Percentiles rank a stretch among this genome's conserved stretches.
Evolutionary conservation across 2,797 vertebrate species (phyloP).

Genomic region (Enteromius fasciolatus): DNA sequence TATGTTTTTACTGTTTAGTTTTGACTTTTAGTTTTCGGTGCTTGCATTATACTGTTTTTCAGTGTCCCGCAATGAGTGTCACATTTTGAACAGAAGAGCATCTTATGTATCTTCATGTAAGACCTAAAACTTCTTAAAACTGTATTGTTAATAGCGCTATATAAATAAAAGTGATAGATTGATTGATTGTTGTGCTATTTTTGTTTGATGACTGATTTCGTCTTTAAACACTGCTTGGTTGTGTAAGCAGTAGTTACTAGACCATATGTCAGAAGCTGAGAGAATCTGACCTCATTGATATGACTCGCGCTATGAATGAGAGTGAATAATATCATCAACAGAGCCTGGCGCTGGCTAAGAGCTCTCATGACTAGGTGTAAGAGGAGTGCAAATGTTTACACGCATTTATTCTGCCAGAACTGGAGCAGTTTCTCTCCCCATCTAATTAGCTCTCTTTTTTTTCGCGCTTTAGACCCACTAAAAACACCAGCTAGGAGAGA

Average conservation of each 20-base stretch:
- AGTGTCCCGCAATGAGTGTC: no score
- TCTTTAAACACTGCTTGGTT: not conserved
- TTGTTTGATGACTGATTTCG: not conserved
- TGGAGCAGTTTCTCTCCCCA: conserved; percentile 60
- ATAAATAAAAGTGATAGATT: no score
- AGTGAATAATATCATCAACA: conserved; percentile 29
- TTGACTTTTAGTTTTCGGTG: not conserved
- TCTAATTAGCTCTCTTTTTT: conserved; percentile 32
- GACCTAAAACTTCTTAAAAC: no score
- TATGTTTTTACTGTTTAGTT: not conserved
- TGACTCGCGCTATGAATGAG: conserved; percentile 28
- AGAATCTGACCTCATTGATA: conserved; percentile 33
- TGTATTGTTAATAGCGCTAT: no score
- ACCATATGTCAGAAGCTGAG: conserved; percentile 33
- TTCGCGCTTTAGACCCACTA: not conserved
- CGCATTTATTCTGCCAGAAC: conserved; percentile 18
- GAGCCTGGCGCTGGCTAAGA: conserved; percentile 14
- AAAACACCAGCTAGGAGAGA: conserved; percentile 9
- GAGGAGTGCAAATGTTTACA: conserved; percentile 31
- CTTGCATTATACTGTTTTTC: no score
- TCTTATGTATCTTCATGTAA: no score
- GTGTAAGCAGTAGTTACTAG: not conserved
- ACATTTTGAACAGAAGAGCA: no score
- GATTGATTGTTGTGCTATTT: not conserved
- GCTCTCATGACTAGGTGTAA: conserved; percentile 46